A percentile compares a stretch with the other conserved stretches of the same genome.
Evolutionary conservation across 2,888 invertebrate species (phyloP).

Genomic region (Caenorhabditis zanzibari): DNA sequence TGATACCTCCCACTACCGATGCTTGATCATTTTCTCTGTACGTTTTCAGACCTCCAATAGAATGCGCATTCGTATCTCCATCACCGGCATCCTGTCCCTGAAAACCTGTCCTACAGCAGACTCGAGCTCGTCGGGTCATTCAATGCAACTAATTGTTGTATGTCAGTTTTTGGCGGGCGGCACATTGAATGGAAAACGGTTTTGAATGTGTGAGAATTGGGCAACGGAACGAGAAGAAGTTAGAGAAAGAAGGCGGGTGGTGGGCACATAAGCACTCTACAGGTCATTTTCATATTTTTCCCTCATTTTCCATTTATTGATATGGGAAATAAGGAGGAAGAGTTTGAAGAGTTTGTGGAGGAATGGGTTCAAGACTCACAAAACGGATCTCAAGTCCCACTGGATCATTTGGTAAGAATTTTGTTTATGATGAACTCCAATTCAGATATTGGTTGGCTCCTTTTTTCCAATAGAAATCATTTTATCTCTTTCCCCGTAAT

Average conservation of each 20-base stretch:
- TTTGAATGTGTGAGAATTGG: slow-evolving; percentile 29
- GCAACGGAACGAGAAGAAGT: background rate
- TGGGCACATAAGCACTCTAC: slow-evolving; percentile 7
- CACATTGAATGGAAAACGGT: slow-evolving; percentile 28
- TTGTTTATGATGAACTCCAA: too few species aligned
- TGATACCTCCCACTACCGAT: slow-evolving; percentile 14
- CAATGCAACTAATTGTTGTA: slow-evolving; percentile 45
- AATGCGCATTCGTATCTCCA: background rate
- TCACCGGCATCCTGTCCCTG: slow-evolving; percentile 17
- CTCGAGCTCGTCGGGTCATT: slow-evolving; percentile 33
- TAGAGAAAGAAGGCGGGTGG: background rate
- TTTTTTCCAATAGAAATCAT: too few species aligned
- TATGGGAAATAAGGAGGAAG: slow-evolving; percentile 42
- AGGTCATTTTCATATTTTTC: slow-evolving; percentile 9
- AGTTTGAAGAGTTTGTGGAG: slow-evolving; percentile 44
- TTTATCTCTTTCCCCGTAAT: too few species aligned
- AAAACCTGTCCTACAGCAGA: slow-evolving; percentile 18
- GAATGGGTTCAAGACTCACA: slow-evolving; percentile 54
- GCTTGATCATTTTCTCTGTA: slow-evolving; percentile 6
- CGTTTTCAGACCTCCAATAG: slow-evolving; percentile 1
- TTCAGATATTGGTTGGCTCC: background rate
- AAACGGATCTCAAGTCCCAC: slow-evolving; percentile 18
- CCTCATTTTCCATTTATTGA: background rate
- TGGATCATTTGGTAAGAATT: slow-evolving; percentile 49
- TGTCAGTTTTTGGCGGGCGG: slow-evolving; percentile 26